Conservation (phyloP, 2,113 vertebrate species). For the Ciconia maguari region DNA sequence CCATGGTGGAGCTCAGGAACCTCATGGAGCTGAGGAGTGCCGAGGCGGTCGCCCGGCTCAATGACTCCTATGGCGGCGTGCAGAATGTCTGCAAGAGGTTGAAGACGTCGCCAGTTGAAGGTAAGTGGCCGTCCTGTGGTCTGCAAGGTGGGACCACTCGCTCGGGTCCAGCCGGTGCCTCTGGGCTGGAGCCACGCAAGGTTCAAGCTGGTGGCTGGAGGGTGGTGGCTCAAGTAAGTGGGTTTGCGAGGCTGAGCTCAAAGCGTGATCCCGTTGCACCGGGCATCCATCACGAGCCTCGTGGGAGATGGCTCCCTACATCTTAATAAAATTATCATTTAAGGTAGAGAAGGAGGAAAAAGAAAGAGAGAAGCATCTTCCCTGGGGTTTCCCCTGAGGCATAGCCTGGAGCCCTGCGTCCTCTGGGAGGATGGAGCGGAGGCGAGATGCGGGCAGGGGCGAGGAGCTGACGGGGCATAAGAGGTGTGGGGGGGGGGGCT, state of each 20-base stretch:
- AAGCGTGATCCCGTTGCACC: rapidly evolving
- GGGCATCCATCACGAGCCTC: rapidly evolving
- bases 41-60: conserved; percentile 84
- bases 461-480: neutral
- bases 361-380: neutral
- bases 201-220: neutral
- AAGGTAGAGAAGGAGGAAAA: neutral
- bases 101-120: conserved; percentile 92
- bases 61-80: conserved; percentile 79
- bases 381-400: neutral
- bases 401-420: rapidly evolving
- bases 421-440: neutral
- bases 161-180: rapidly evolving
- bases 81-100: conserved; percentile 86
- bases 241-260: neutral
- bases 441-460: neutral
- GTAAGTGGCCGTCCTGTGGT: conserved; percentile 62
- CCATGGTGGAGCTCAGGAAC: conserved; percentile 81
- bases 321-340: rapidly evolving
- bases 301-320: neutral
- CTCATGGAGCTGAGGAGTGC: conserved; percentile 90
- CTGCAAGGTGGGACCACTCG: neutral
- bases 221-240: neutral
- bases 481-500: rapidly evolving
- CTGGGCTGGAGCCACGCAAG: neutral